Evolutionary conservation across 2,888 invertebrate species (phyloP).

Genomic region (Urechis unicinctus): DNA sequence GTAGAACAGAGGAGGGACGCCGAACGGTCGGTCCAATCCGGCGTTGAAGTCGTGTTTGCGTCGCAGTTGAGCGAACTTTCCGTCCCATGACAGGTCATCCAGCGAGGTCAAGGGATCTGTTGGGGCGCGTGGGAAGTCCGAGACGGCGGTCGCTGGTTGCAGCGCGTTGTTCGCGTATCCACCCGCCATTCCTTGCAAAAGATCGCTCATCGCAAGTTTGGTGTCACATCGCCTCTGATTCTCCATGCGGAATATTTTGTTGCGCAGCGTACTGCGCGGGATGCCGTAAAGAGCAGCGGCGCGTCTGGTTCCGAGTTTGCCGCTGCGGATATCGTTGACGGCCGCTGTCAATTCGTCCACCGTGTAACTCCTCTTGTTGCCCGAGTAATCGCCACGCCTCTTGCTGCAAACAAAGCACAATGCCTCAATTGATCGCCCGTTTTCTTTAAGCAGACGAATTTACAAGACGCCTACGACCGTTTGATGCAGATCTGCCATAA

Average conservation of each 20-base stretch:
- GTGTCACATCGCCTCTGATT: conserved; percentile 1
- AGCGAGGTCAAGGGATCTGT: not conserved
- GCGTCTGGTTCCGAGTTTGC: conserved; percentile 83
- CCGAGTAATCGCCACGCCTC: conserved; percentile 9
- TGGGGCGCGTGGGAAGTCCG: not conserved
- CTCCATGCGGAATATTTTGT: conserved; percentile 66
- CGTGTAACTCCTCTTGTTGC: conserved; percentile 64
- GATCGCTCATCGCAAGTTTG: conserved; percentile 14
- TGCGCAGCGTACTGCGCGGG: conserved; percentile 89
- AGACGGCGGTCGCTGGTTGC: not conserved
- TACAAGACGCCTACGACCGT: too few relatives aligned
- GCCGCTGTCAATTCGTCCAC: conserved; percentile 90
- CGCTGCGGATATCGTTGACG: conserved; percentile 87
- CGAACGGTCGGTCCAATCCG: conserved; percentile 16
- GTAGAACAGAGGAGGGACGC: conserved; percentile 15
- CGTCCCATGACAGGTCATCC: conserved; percentile 19
- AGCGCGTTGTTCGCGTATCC: not conserved
- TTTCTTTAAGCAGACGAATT: too few relatives aligned
- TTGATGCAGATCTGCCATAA: too few relatives aligned
- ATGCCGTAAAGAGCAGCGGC: conserved; percentile 95
- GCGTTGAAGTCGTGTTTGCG: conserved; percentile 40
- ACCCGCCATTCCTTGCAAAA: conserved; percentile 9
- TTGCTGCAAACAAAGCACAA: too few relatives aligned
- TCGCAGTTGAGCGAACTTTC: conserved; percentile 34
- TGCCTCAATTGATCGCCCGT: too few relatives aligned